Evolutionary conservation across 2,888 invertebrate genomes (phyloP).

Genomic region (Dysmachus trigonus): DNA sequence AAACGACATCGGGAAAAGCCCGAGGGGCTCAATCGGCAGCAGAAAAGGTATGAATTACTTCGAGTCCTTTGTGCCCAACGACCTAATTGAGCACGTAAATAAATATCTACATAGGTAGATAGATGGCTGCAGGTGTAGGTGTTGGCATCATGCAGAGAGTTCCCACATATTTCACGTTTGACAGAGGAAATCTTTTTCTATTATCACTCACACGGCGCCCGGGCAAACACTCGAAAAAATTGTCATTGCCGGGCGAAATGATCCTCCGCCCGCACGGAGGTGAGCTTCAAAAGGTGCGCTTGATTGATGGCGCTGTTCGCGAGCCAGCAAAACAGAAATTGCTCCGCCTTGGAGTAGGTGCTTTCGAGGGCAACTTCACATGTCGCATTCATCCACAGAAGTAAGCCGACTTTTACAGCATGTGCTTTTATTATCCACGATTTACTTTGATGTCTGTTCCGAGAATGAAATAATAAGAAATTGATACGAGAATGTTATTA

Average conservation of each 20-base stretch:
- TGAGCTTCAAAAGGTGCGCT: neutral
- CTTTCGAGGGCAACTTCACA: neutral
- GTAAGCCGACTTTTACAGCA: neutral
- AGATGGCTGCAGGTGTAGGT: neutral
- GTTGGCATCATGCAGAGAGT: neutral
- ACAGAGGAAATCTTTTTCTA: conserved; percentile 26
- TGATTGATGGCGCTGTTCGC: conserved; percentile 12
- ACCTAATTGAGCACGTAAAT: conserved; percentile 33
- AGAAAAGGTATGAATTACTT: conserved; percentile 40
- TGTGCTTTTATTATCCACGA: neutral
- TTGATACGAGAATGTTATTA: neutral
- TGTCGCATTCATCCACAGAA: neutral
- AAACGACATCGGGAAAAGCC: conserved; percentile 19
- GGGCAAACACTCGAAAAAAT: conserved; percentile 3
- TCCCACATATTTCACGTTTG: conserved; percentile 17
- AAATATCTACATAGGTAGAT: neutral
- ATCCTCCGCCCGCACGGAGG: neutral
- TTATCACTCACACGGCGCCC: neutral
- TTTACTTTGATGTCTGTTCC: neutral
- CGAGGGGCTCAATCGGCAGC: neutral
- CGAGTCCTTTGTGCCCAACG: neutral
- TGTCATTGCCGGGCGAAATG: neutral
- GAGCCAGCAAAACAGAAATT: neutral
- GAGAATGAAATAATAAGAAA: neutral
- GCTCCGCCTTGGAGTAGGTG: neutral